Percentiles rank a stretch among this genome's conserved stretches.
Evolutionary conservation across 1,140 invertebrate species (phyloP).

Genomic region (Drosophila serrata): DNA sequence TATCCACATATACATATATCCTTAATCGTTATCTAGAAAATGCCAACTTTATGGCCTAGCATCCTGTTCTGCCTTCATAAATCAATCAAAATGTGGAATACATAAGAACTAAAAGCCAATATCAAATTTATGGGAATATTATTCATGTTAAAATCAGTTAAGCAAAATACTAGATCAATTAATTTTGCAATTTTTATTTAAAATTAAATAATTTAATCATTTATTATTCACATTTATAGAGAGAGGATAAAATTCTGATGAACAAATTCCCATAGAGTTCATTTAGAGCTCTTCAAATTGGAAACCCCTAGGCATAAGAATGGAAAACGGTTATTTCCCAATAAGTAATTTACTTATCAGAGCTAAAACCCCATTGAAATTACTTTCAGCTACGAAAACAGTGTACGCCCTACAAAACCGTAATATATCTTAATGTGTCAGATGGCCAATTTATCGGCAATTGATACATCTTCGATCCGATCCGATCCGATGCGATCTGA

Average conservation of each 20-base stretch:
- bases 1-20: neutral
- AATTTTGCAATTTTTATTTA: neutral
- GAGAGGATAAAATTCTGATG: neutral
- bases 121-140: neutral
- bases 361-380: neutral
- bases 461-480: conserved; percentile 24
- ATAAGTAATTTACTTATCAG: neutral
- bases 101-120: neutral
- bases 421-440: conserved; percentile 29
- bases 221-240: neutral
- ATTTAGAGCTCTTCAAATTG: neutral
- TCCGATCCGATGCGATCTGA: neutral
- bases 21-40: neutral
- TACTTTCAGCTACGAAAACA: neutral
- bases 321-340: conserved; percentile 2
- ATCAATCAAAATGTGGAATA: conserved; percentile 1
- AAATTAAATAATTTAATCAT: neutral
- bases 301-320: too few species aligned
- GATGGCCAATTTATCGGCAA: conserved; percentile 26
- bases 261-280: neutral
- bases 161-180: neutral
- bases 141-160: neutral
- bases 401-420: neutral
- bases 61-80: conserved; percentile 1
- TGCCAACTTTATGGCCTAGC: conserved; percentile 15